phyloP scores from a whole-genome alignment of 2,113 vertebrate species.

The Macroglossus sobrinus region DNA sequence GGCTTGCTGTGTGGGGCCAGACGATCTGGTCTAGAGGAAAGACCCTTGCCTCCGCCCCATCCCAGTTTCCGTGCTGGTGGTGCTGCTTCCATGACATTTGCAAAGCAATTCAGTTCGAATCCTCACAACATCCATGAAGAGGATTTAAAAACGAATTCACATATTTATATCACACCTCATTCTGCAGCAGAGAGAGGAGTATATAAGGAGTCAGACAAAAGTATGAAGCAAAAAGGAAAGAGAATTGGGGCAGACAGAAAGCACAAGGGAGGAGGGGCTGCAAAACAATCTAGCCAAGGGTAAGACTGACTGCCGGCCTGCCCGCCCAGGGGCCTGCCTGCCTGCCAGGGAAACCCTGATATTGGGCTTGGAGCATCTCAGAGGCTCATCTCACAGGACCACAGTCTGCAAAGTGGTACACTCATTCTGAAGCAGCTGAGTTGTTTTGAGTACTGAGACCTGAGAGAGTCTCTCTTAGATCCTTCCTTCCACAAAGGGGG shows the following conservation, averaged over 20 bases:
- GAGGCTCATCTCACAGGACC: not conserved
- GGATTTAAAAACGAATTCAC: not conserved
- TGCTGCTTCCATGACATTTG: not conserved
- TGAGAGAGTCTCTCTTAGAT: not conserved
- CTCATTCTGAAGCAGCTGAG: not conserved
- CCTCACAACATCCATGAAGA: not conserved
- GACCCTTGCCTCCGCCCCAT: too few relatives aligned
- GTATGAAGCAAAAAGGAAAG: not conserved
- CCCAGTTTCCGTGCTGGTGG: not conserved
- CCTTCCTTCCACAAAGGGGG: not conserved
- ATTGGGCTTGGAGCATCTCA: not conserved
- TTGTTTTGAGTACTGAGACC: not conserved
- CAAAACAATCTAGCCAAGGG: not conserved
- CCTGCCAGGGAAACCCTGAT: not conserved
- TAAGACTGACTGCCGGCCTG: too few relatives aligned
- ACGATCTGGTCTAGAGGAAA: not conserved
- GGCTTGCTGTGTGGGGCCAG: too few relatives aligned
- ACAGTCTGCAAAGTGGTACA: too few relatives aligned
- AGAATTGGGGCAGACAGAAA: not conserved
- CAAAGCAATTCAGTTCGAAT: not conserved
- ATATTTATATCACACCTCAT: not conserved
- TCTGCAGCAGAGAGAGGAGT: not conserved
- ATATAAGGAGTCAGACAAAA: not conserved
- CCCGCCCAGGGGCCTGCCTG: not conserved
- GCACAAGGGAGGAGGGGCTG: not conserved